These are phyloP conservation scores for Orthonevra nobilis DNA, from an alignment of 2,888 invertebrate species.

Conservation along the genomic window DNA sequence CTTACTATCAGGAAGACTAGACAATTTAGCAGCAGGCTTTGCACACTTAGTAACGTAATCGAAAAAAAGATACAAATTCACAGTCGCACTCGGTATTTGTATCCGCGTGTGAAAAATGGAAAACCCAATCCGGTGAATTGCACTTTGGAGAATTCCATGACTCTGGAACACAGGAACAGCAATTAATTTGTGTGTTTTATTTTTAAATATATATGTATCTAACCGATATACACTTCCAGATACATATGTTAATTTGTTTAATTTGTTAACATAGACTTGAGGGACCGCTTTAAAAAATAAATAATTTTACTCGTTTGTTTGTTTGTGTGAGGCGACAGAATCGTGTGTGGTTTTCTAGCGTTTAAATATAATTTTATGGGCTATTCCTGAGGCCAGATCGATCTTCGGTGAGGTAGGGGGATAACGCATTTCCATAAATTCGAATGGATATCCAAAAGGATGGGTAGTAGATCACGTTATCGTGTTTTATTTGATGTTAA, in stretches of 20 bases:
- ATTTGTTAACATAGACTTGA: slow-evolving; percentile 26
- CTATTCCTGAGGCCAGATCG: slow-evolving; percentile 43
- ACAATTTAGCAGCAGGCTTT: too few relatives aligned
- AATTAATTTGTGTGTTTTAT: slow-evolving; percentile 15
- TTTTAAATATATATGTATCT: slow-evolving; percentile 1
- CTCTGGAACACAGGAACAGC: not conserved
- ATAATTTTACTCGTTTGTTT: not conserved
- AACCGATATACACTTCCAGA: not conserved
- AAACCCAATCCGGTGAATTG: slow-evolving; percentile 27
- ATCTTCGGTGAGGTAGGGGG: slow-evolving; percentile 1
- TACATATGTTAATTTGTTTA: slow-evolving; percentile 20
- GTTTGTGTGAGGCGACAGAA: not conserved
- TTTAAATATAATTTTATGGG: slow-evolving; percentile 28
- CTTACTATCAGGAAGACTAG: slow-evolving; percentile 62
- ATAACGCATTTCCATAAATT: slow-evolving; percentile 63
- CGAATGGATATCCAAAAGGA: slow-evolving; percentile 11
- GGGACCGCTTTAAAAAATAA: slow-evolving; percentile 37
- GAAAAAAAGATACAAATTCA: not conserved
- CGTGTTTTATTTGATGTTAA: slow-evolving; percentile 66
- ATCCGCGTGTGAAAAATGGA: slow-evolving; percentile 35
- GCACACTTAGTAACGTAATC: slow-evolving; percentile 5
- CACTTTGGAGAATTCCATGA: slow-evolving; percentile 19
- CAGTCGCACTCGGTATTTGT: not conserved
- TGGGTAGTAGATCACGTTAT: slow-evolving; percentile 62
- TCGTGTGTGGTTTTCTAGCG: slow-evolving; percentile 43